Percentiles rank a stretch among this genome's conserved stretches.
Evolutionary conservation across 2,113 vertebrate genomes (phyloP).

Genomic region (Lathamus discolor): DNA sequence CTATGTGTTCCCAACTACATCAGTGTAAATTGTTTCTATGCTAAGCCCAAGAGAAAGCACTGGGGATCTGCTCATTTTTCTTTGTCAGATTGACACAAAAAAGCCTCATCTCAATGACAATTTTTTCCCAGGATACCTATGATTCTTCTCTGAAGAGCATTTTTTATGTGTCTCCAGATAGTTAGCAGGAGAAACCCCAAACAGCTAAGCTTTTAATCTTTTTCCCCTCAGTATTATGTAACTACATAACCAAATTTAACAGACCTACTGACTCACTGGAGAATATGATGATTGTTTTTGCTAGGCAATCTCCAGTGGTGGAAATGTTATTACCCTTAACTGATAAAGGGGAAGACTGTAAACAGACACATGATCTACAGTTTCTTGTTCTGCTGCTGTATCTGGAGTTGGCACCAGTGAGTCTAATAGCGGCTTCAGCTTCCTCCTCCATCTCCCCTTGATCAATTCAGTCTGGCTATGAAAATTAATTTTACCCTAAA

Average conservation of each 20-base stretch:
- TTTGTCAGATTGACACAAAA: neutral
- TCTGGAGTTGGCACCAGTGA: neutral
- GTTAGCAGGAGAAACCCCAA: neutral
- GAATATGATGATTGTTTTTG: neutral
- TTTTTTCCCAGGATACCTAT: neutral
- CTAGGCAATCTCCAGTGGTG: neutral
- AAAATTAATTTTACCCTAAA: neutral
- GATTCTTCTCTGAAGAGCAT: neutral
- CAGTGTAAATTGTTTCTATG: neutral
- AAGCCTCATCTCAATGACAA: neutral
- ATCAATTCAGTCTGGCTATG: neutral
- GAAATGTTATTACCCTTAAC: neutral
- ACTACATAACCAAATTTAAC: neutral
- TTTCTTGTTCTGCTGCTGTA: neutral
- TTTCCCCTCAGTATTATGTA: neutral
- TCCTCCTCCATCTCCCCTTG: neutral
- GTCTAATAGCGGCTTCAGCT: neutral
- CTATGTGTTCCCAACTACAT: neutral
- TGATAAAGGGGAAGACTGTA: neutral
- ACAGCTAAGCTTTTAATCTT: neutral
- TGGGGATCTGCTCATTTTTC: neutral
- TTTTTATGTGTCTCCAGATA: neutral
- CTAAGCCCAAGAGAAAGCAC: neutral
- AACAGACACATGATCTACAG: neutral
- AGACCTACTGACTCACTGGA: neutral